phyloP scores from a whole-genome alignment of 2,888 invertebrate genomes.

The Listrodromus nycthemerus region DNA sequence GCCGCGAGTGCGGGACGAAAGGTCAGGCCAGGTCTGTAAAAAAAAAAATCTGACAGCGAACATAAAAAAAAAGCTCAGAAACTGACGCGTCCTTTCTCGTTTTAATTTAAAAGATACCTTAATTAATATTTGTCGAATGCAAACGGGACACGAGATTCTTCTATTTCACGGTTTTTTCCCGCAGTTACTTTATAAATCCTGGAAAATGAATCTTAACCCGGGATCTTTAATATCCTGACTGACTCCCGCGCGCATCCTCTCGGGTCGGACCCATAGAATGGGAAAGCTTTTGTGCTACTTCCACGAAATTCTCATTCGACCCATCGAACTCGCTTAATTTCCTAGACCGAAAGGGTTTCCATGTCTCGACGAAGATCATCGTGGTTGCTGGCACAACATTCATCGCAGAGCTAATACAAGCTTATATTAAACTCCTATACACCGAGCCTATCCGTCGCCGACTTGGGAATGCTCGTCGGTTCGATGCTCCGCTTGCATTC shows the following conservation, averaged over 20 bases:
- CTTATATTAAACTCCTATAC: slow-evolving; percentile 21
- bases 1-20: background rate
- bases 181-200: background rate
- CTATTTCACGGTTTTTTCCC: background rate
- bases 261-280: background rate
- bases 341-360: background rate
- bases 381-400: slow-evolving; percentile 16
- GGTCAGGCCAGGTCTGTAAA: background rate
- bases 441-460: slow-evolving; percentile 24
- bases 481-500: slow-evolving; percentile 60
- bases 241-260: background rate
- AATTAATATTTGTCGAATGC: slow-evolving; percentile 61
- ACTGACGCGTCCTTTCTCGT: background rate
- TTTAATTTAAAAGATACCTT: slow-evolving; percentile 48
- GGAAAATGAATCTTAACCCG: slow-evolving; percentile 1
- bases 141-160: slow-evolving; percentile 31
- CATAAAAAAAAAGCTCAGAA: background rate
- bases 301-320: background rate
- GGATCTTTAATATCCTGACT: slow-evolving; percentile 8
- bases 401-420: slow-evolving; percentile 5
- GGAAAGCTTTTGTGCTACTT: background rate
- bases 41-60: background rate
- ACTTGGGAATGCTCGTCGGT: slow-evolving; percentile 22
- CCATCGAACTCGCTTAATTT: background rate
- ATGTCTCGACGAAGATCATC: background rate